phyloP scores from a whole-genome alignment of 1,140 invertebrate species.

The Hyphantria cunea region DNA sequence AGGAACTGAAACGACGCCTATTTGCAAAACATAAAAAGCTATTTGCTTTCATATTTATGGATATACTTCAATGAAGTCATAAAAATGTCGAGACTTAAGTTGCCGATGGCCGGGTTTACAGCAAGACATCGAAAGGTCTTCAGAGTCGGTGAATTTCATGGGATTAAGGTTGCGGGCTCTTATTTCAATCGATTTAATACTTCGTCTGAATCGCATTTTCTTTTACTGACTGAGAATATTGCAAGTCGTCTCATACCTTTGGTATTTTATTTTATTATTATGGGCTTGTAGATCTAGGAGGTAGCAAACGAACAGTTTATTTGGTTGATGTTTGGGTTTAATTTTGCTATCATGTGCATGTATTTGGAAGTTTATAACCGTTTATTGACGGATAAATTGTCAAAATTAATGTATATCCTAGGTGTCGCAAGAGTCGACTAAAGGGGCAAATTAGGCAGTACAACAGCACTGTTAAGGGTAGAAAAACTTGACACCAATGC shows the following conservation, averaged over 20 bases:
- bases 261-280: constrained; percentile 3
- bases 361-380: too few species aligned
- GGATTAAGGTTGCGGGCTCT: constrained; percentile 57
- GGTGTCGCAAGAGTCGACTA: too few species aligned
- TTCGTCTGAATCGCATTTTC: constrained; percentile 38
- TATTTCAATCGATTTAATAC: constrained; percentile 50
- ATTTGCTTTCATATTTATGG: constrained; percentile 19
- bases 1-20: too few species aligned
- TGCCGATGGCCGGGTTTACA: constrained; percentile 64
- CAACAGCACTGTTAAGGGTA: too few species aligned
- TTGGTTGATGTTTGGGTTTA: too few species aligned
- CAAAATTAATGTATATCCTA: too few species aligned
- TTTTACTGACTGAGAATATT: constrained; percentile 27
- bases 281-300: not conserved
- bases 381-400: too few species aligned
- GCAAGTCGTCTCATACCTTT: constrained; percentile 11
- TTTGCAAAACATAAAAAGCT: not conserved
- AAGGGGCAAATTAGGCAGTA: too few species aligned
- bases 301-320: too few species aligned
- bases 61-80: constrained; percentile 55
- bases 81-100: constrained; percentile 64
- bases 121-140: constrained; percentile 63
- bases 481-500: too few species aligned
- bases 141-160: constrained; percentile 58
- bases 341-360: constrained; percentile 1